phyloP scores from a whole-genome alignment of 2,797 vertebrate genomes.

The Mormyrus hasselquistii region DNA sequence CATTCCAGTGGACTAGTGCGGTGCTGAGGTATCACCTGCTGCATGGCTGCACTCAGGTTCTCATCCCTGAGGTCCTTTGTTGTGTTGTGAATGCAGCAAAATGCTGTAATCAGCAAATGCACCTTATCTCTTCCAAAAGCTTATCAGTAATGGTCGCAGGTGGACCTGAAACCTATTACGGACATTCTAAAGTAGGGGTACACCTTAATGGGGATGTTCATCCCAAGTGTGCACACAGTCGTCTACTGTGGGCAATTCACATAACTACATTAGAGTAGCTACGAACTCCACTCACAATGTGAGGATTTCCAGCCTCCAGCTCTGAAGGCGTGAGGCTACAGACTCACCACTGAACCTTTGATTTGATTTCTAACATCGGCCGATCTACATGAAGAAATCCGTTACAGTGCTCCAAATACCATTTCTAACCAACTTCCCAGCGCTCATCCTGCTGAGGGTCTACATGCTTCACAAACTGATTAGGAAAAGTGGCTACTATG shows the following conservation, averaged over 20 bases:
- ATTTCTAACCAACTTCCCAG: neutral
- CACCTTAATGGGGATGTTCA: neutral
- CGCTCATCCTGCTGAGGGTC: neutral
- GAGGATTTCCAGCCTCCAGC: neutral
- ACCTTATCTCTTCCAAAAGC: neutral
- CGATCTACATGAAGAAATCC: neutral
- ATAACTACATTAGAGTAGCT: neutral
- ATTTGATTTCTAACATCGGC: neutral
- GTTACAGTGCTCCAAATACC: neutral
- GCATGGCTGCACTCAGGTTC: neutral
- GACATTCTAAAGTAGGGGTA: neutral
- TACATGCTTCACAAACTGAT: neutral
- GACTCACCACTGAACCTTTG: neutral
- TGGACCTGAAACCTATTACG: neutral
- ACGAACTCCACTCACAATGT: neutral
- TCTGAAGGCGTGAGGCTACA: neutral
- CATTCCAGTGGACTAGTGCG: no score
- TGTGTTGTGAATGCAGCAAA: neutral
- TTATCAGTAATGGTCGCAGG: neutral
- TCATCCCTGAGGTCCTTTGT: neutral
- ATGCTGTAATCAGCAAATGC: neutral
- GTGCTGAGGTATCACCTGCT: neutral
- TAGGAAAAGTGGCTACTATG: neutral
- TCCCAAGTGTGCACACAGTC: neutral
- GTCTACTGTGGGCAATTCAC: neutral